Percentiles rank a stretch among this genome's conserved stretches.
Evolutionary conservation across 2,888 invertebrate species (phyloP).

Genomic region (Sinhomidia bicolor): DNA sequence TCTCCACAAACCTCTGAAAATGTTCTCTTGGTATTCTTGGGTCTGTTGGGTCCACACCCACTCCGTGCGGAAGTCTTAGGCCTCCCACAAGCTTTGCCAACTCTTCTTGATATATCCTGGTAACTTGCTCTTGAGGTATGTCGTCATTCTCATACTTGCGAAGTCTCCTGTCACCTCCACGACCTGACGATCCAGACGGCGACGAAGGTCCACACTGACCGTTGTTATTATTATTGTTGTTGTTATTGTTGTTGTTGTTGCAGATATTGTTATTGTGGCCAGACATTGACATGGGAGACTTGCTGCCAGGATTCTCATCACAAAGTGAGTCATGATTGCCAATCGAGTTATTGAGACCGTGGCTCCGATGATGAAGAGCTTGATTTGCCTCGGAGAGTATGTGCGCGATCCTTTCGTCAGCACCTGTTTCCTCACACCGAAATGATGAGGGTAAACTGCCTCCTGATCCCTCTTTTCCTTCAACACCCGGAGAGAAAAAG

Average conservation of each 20-base stretch:
- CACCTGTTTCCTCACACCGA: conserved; percentile 86
- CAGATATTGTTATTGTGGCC: conserved; percentile 71
- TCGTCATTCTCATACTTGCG: conserved; percentile 96
- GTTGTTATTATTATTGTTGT: conserved; percentile 78
- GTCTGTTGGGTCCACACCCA: conserved; percentile 75
- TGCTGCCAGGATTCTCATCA: conserved; percentile 80
- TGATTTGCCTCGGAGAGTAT: conserved; percentile 96
- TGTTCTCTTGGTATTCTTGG: conserved; percentile 85
- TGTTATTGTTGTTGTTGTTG: conserved; percentile 76
- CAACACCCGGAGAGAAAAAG: conserved; percentile 80
- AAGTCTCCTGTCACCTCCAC: conserved; percentile 87
- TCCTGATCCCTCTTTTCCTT: conserved; percentile 89
- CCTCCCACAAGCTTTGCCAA: conserved; percentile 96
- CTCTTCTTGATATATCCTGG: conserved; percentile 97
- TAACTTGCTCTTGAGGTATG: conserved; percentile 97
- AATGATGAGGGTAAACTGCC: conserved; percentile 89
- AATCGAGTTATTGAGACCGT: conserved; percentile 76
- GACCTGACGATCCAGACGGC: conserved; percentile 90
- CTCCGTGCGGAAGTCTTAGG: conserved; percentile 86
- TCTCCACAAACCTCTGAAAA: conserved; percentile 88
- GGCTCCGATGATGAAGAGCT: conserved; percentile 85
- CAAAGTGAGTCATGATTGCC: conserved; percentile 79
- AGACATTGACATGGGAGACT: conserved; percentile 78
- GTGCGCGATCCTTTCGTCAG: conserved; percentile 96
- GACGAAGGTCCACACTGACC: conserved; percentile 88